Evolutionary conservation across 1,140 invertebrate genomes (phyloP).

Genomic region (Polypedilum pembai): DNA sequence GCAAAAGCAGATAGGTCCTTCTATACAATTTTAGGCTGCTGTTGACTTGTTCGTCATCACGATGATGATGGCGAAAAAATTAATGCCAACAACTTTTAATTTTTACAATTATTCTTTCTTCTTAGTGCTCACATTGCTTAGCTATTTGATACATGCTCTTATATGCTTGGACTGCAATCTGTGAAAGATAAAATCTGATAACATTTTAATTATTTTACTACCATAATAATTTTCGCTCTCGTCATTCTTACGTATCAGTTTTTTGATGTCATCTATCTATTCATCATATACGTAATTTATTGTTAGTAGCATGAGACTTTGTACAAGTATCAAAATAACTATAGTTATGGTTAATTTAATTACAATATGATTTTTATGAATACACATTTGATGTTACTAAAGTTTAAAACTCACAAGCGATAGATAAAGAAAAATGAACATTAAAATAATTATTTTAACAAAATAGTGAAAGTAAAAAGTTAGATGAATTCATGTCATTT

Average conservation of each 20-base stretch:
- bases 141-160: not conserved
- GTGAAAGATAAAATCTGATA: not conserved
- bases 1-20: not conserved
- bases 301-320: no score
- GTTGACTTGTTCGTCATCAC: not conserved
- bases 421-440: not conserved
- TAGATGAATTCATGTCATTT: no score
- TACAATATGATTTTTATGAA: not conserved
- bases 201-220: conserved; percentile 20
- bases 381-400: not conserved
- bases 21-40: not conserved
- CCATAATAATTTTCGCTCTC: not conserved
- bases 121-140: not conserved
- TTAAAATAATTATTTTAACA: no score
- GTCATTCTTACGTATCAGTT: no score
- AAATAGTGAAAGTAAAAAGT: no score
- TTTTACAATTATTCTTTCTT: not conserved
- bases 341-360: conserved; percentile 4
- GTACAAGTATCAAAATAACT: no score
- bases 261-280: no score
- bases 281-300: no score
- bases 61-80: not conserved
- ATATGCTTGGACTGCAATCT: not conserved
- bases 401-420: not conserved
- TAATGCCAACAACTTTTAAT: not conserved